Evolutionary conservation across 2,888 invertebrate genomes (phyloP).

Genomic region (Ormyrus pomaceus): DNA sequence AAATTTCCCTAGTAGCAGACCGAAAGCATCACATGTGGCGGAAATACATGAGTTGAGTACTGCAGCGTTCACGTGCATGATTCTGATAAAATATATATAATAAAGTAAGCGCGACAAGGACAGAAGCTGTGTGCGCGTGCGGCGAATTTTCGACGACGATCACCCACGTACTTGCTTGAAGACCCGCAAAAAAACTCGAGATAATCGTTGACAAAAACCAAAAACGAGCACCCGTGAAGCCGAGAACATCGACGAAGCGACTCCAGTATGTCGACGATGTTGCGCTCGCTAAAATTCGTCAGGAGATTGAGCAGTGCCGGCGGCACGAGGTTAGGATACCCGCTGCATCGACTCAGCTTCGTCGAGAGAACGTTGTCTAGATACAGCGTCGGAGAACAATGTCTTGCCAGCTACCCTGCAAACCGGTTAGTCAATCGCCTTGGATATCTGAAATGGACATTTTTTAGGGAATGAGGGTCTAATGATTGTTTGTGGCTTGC

Average conservation of each 20-base stretch:
- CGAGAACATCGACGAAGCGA: not conserved
- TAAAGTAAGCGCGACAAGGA: too few relatives aligned
- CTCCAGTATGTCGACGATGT: slow-evolving; percentile 35
- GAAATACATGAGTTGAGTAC: too few relatives aligned
- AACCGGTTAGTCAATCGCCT: not conserved
- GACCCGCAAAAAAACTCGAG: not conserved
- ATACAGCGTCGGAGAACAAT: not conserved
- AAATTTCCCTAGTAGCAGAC: too few relatives aligned
- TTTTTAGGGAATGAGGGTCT: too few relatives aligned
- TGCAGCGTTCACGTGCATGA: too few relatives aligned
- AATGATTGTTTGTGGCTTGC: not conserved
- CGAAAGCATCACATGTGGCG: too few relatives aligned
- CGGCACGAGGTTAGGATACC: slow-evolving; percentile 30
- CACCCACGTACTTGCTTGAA: too few relatives aligned
- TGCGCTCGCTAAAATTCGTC: slow-evolving; percentile 35
- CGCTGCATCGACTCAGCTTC: not conserved
- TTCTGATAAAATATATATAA: too few relatives aligned
- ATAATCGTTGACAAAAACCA: not conserved
- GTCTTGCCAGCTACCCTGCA: not conserved
- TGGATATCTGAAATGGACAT: too few relatives aligned
- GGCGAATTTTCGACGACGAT: too few relatives aligned
- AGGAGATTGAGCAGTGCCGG: slow-evolving; percentile 3
- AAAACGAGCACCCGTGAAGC: not conserved
- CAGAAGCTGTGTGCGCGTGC: too few relatives aligned
- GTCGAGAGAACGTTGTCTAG: too few relatives aligned